These are phyloP conservation scores for Erpetoichthys calabaricus DNA, from an alignment of 2,797 vertebrate species.

Conservation along the genomic window DNA sequence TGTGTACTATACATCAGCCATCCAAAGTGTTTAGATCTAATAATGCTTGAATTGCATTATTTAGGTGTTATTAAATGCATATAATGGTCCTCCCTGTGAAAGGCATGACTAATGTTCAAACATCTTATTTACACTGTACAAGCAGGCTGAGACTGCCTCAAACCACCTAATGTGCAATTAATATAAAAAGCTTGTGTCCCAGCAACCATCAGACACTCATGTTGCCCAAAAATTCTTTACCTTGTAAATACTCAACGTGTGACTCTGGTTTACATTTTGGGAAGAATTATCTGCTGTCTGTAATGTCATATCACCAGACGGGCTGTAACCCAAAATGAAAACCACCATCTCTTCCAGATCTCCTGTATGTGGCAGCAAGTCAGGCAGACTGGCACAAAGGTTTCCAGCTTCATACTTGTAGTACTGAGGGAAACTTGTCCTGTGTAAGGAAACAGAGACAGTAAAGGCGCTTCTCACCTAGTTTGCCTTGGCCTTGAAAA, in stretches of 20 bases:
- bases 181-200: no score
- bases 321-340: conserved; percentile 41
- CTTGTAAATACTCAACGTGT: conserved; percentile 39
- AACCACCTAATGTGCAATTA: no score
- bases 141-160: no score
- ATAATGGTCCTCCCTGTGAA: no score
- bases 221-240: conserved; percentile 18
- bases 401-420: conserved; percentile 29
- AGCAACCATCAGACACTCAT: no score
- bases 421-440: conserved; percentile 33
- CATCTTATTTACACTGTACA: no score
- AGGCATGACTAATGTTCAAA: no score
- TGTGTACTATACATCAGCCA: no score
- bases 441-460: conserved; percentile 8
- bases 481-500: no score
- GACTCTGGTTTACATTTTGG: conserved; percentile 26
- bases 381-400: conserved; percentile 27
- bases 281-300: conserved; percentile 28
- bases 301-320: conserved; percentile 35
- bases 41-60: no score
- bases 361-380: conserved; percentile 27
- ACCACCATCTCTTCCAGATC: conserved; percentile 44
- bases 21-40: no score
- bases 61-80: no score
- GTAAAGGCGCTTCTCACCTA: background rate